phyloP scores from a whole-genome alignment of 2,797 vertebrate genomes.

The Prionace glauca region DNA sequence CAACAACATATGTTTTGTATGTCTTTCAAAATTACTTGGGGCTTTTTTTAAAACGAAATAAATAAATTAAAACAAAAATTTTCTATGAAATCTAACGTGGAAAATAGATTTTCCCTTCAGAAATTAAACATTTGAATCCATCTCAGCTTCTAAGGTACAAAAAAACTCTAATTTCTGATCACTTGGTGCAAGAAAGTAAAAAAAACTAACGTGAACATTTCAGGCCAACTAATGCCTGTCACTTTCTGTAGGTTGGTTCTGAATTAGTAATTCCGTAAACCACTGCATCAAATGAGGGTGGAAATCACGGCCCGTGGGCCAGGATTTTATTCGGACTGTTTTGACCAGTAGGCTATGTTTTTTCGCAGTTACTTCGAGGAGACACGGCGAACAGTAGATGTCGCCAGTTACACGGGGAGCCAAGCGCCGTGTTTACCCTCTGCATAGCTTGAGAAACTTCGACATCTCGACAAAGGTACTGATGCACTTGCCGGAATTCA shows the following conservation, averaged over 20 bases:
- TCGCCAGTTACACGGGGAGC: not conserved
- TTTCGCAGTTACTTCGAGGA: not conserved
- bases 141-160: not conserved
- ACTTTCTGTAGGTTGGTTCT: not conserved
- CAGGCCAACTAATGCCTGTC: no score
- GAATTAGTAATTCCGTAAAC: not conserved
- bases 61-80: not conserved
- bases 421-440: not conserved
- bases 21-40: not conserved
- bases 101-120: not conserved
- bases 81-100: not conserved
- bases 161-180: not conserved
- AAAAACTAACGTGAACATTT: not conserved
- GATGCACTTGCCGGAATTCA: not conserved
- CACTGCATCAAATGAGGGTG: not conserved
- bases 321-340: not conserved
- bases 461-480: not conserved
- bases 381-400: not conserved
- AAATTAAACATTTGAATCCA: not conserved
- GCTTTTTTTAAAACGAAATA: not conserved
- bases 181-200: no score
- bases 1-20: not conserved
- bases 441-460: not conserved
- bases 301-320: not conserved
- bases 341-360: not conserved